Conservation (phyloP, 2,113 vertebrate genomes). For the Amblyornis subalaris region DNA sequence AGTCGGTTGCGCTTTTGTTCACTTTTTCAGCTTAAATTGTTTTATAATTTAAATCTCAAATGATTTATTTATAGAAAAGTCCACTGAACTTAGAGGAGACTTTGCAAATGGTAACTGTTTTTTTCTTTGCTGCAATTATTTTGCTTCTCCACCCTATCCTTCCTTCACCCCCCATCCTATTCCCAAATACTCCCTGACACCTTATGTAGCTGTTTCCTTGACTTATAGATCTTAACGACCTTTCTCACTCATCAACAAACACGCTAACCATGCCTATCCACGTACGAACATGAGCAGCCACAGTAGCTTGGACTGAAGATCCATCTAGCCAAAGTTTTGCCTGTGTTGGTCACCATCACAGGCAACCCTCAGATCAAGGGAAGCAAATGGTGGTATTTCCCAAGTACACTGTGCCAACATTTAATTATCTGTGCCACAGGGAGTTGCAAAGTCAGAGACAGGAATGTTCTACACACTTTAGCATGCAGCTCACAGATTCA, state of each 20-base stretch:
- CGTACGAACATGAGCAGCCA: not conserved
- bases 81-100: not conserved
- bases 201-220: not conserved
- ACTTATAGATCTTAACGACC: not conserved
- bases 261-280: not conserved
- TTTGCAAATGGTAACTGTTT: not conserved
- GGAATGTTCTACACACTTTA: not conserved
- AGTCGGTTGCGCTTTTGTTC: not conserved
- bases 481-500: not conserved
- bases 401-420: not conserved
- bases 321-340: not conserved
- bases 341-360: not conserved
- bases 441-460: not conserved
- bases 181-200: not conserved
- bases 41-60: not conserved
- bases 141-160: not conserved
- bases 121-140: not conserved
- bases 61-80: not conserved
- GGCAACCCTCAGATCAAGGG: not conserved
- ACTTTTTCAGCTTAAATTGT: not conserved
- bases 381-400: not conserved
- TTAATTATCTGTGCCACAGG: not conserved
- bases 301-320: not conserved
- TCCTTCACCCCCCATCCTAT: not conserved
- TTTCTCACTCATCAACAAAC: rapidly evolving